phyloP scores from a whole-genome alignment of 2,888 invertebrate genomes.

The Caradrina kadenii region DNA sequence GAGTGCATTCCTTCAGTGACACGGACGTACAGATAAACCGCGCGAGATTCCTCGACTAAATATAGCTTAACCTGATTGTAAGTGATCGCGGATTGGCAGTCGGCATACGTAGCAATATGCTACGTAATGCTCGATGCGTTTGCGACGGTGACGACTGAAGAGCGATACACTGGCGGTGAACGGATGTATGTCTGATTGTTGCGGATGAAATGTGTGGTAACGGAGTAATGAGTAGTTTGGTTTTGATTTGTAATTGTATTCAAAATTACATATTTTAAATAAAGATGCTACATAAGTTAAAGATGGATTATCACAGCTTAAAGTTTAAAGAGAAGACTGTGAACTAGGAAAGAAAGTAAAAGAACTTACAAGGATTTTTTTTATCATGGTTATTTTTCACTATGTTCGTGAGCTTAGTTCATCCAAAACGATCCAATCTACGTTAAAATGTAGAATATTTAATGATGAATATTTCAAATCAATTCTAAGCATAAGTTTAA shows the following conservation, averaged over 20 bases:
- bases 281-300: too few relatives aligned
- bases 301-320: too few relatives aligned
- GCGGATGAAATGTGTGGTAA: conserved; percentile 3
- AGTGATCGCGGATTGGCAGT: conserved; percentile 64
- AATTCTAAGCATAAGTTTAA: too few relatives aligned
- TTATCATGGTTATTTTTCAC: too few relatives aligned
- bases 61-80: conserved; percentile 67
- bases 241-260: not conserved
- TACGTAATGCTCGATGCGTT: conserved; percentile 48
- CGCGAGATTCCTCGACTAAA: conserved; percentile 67
- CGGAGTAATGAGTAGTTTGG: conserved; percentile 2
- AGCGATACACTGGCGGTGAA: conserved; percentile 15
- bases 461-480: too few relatives aligned
- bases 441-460: too few relatives aligned
- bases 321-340: too few relatives aligned
- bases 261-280: too few relatives aligned
- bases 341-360: too few relatives aligned
- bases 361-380: too few relatives aligned
- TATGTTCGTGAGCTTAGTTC: too few relatives aligned
- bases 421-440: too few relatives aligned
- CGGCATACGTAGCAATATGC: conserved; percentile 56
- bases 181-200: conserved; percentile 12
- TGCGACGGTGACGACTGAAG: conserved; percentile 47
- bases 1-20: conserved; percentile 50
- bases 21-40: conserved; percentile 44